Base-by-base conservation (phyloP, 2,888 invertebrate genomes). In the Anaspis maculata region DNA sequence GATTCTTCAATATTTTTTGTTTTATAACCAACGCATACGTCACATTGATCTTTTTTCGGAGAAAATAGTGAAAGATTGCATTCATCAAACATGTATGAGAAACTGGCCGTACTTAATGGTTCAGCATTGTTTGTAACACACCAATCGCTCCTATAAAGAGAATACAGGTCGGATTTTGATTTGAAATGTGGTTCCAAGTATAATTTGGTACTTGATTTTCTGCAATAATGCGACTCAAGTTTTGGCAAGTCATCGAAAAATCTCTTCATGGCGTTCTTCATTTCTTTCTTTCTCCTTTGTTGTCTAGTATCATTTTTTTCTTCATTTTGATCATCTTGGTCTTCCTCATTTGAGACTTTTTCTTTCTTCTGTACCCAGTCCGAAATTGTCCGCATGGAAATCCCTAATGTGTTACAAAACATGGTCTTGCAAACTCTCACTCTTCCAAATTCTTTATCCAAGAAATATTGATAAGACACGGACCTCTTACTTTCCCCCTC, bases 1-100 rank as follows among this genome's bases (percentile, higher is more conserved):
- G 23, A 12, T 24, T 39, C 34, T 2, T 12, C 7, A 27, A 30
- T 24, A 16, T 39, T 27, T 23, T 32, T 31, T 11, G 29, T 28
- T 25, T 27, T 27, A 23, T 27, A 32, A 14, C 23, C 33, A 11
- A 32, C 31, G 15, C 19, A 19, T 19, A 19, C 6, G 25, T 9
- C 25, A 25, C 9, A 25, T 25, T 9, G 5, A 25, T 25, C 25
- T 10, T 25, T 25, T 25, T 25, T 25, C 11, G 25, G 25, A 5
- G 9, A 9, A 25, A 9, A 25, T 25, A 25, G 10, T 9, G 25
- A 25, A 7, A 25, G 10, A 5, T 11, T 25, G 5, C 5, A 9
- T 5, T 25, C 11, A 5, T 25, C 25, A 25, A 25, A 25, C 5
- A 9, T 10, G 5, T 25, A 9, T 10, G 10, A 5, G 11, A 25